Percentiles rank a stretch among this genome's conserved stretches.
Conservation (phyloP, 2,113 vertebrate genomes). For the Thalassoma bifasciatum region DNA sequence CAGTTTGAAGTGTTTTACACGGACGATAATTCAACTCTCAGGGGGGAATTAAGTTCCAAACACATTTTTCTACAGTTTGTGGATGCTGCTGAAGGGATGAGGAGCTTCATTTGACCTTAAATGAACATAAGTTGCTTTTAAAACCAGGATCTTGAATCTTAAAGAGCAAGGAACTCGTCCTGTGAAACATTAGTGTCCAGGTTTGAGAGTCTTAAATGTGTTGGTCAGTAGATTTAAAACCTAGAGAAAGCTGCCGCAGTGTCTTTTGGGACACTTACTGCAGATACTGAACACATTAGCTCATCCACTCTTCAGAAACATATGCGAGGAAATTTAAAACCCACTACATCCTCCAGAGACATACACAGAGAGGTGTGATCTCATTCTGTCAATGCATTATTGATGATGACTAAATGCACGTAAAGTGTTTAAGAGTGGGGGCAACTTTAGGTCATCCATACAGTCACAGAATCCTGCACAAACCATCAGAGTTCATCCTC, state of each 20-base stretch:
- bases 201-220: neutral
- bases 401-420: slow-evolving; percentile 22
- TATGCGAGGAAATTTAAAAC: slow-evolving; percentile 4
- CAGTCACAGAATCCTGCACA: no score
- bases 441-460: neutral
- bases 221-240: neutral
- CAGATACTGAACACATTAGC: slow-evolving; percentile 7
- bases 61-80: neutral
- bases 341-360: slow-evolving; percentile 18
- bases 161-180: no score
- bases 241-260: neutral
- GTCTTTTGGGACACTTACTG: neutral
- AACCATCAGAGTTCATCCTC: no score
- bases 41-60: slow-evolving; percentile 15
- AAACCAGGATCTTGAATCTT: no score
- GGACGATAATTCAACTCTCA: slow-evolving; percentile 26
- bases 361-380: slow-evolving; percentile 30
- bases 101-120: neutral
- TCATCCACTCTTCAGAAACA: slow-evolving; percentile 11
- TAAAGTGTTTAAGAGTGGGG: neutral
- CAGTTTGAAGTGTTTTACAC: slow-evolving; percentile 16
- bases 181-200: no score
- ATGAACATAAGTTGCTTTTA: no score
- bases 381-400: slow-evolving; percentile 31
- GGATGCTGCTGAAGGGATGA: neutral